phyloP scores from a whole-genome alignment of 2,797 vertebrate species.

The Dallia pectoralis region DNA sequence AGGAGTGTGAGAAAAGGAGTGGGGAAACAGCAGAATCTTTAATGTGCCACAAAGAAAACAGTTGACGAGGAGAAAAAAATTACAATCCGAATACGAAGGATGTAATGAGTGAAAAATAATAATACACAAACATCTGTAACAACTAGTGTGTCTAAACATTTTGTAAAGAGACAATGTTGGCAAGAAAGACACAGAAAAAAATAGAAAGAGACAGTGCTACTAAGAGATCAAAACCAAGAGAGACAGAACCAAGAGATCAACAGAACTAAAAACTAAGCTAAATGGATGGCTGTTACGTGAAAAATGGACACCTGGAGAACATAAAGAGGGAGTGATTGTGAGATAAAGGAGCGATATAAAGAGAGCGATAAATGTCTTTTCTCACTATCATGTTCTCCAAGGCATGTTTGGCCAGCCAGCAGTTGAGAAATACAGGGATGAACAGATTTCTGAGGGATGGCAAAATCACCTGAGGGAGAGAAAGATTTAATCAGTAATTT shows the following conservation, averaged over 20 bases:
- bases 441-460: constrained; percentile 80
- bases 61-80: background rate
- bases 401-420: constrained; percentile 83
- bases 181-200: background rate
- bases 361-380: constrained; percentile 24
- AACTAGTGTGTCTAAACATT: background rate
- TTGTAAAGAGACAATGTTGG: background rate
- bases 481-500: constrained; percentile 12
- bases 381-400: constrained; percentile 86
- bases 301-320: constrained; percentile 28
- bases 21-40: too few species aligned
- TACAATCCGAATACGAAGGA: background rate
- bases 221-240: too few species aligned
- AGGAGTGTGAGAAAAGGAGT: background rate
- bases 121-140: background rate
- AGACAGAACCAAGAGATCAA: too few species aligned
- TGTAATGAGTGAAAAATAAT: background rate
- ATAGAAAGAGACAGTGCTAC: background rate
- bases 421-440: constrained; percentile 85
- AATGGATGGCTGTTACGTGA: constrained; percentile 23
- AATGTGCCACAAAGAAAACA: background rate
- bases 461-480: constrained; percentile 74
- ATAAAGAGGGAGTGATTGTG: constrained; percentile 29
- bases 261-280: constrained; percentile 34
- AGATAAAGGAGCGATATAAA: constrained; percentile 3